Conservation (phyloP, 2,113 vertebrate species). For the Triplophysa tibetana region DNA sequence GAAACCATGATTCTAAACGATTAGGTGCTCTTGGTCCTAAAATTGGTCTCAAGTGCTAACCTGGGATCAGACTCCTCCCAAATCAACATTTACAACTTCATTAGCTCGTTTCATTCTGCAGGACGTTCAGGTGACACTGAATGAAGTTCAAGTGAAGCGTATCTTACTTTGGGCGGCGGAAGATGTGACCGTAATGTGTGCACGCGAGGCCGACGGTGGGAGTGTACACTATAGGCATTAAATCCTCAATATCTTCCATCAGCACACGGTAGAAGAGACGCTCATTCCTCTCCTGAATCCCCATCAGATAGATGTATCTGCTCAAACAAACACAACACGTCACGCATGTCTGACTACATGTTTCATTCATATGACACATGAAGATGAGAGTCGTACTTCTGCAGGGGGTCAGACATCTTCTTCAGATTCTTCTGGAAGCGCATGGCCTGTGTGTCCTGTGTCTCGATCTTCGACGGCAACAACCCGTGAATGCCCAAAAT, state of each 20-base stretch:
- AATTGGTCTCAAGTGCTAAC: too few species aligned
- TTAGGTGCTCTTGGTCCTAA: too few species aligned
- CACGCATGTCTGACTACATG: too few species aligned
- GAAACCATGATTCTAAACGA: too few species aligned
- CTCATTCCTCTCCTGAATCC: constrained; percentile 96
- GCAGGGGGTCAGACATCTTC: constrained; percentile 86
- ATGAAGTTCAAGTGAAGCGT: too few species aligned
- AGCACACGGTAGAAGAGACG: constrained; percentile 91
- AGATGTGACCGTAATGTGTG: constrained; percentile 97
- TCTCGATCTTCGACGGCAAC: constrained; percentile 94
- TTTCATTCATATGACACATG: background rate
- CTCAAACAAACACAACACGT: constrained; percentile 20
- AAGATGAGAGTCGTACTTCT: constrained; percentile 80
- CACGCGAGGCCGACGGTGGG: constrained; percentile 96
- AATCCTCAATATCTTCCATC: constrained; percentile 89
- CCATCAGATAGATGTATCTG: constrained; percentile 97
- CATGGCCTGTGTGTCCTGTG: constrained; percentile 91
- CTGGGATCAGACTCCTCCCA: too few species aligned
- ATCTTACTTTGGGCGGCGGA: constrained; percentile 93
- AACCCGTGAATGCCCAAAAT: constrained; percentile 93
- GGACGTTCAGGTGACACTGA: too few species aligned
- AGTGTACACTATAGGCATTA: constrained; percentile 98
- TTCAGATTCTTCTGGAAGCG: constrained; percentile 92
- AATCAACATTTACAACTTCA: too few species aligned
- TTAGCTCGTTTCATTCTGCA: too few species aligned